phyloP scores from a whole-genome alignment of 2,888 invertebrate genomes.

The Oscheius sp. region DNA sequence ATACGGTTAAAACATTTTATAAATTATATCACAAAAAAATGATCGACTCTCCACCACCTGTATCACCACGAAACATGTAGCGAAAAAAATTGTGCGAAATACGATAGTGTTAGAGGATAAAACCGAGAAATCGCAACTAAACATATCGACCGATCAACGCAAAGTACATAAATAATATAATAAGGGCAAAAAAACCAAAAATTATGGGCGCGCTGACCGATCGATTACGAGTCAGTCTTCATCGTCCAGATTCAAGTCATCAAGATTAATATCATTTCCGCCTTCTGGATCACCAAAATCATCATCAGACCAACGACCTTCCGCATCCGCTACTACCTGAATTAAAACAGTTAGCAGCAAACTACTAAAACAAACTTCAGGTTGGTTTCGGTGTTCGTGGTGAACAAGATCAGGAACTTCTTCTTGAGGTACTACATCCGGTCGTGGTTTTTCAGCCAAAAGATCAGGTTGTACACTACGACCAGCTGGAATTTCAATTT shows the following conservation, averaged over 20 bases:
- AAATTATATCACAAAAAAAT: no score
- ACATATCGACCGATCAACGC: no score
- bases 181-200: not conserved
- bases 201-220: slow-evolving; percentile 39
- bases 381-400: slow-evolving; percentile 7
- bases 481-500: slow-evolving; percentile 5
- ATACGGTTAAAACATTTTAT: no score
- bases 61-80: no score
- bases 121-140: no score
- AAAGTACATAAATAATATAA: not conserved
- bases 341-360: not conserved
- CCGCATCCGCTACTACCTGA: slow-evolving; percentile 41
- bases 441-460: slow-evolving; percentile 19
- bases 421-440: slow-evolving; percentile 27
- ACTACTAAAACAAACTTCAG: slow-evolving; percentile 9
- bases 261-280: slow-evolving; percentile 60
- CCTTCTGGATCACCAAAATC: slow-evolving; percentile 59
- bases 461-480: slow-evolving; percentile 23
- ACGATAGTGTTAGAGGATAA: no score
- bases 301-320: slow-evolving; percentile 52
- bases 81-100: no score
- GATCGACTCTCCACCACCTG: no score
- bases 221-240: slow-evolving; percentile 64
- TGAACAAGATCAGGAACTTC: slow-evolving; percentile 29
- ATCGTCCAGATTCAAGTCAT: slow-evolving; percentile 64